Evolutionary conservation across 2,888 invertebrate genomes (phyloP).

Genomic region (Tridacna gigas): DNA sequence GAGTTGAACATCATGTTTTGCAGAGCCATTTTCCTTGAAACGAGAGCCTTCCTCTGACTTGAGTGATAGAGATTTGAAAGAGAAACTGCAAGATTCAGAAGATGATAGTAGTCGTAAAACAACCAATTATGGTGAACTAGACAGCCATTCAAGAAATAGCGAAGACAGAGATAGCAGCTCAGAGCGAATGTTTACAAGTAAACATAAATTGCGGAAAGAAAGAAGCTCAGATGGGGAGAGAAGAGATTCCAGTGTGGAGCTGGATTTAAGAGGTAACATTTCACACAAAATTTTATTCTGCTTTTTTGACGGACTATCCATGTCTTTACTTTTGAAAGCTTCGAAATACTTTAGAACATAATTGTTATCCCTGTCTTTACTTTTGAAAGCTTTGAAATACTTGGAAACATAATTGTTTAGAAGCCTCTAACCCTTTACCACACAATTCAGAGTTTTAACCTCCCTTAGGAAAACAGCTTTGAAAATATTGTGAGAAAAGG

Average conservation of each 20-base stretch:
- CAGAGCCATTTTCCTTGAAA: neutral
- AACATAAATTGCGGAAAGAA: neutral
- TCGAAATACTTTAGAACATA: too few species aligned
- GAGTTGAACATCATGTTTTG: too few species aligned
- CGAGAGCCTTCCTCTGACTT: slow-evolving; percentile 3
- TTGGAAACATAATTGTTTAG: too few species aligned
- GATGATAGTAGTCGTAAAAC: slow-evolving; percentile 14
- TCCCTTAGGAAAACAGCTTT: too few species aligned
- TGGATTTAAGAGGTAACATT: neutral
- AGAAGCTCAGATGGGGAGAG: slow-evolving; percentile 15
- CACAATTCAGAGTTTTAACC: too few species aligned
- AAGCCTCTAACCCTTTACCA: too few species aligned
- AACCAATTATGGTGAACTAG: slow-evolving; percentile 7
- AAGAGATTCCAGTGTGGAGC: slow-evolving; percentile 3
- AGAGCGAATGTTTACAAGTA: slow-evolving; percentile 4
- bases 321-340: neutral
- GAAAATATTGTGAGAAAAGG: too few species aligned
- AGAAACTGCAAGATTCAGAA: slow-evolving; percentile 24
- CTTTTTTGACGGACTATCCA: neutral
- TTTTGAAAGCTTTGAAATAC: neutral
- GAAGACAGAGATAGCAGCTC: slow-evolving; percentile 25
- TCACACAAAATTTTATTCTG: neutral
- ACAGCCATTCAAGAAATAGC: slow-evolving; percentile 26
- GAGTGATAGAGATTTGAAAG: slow-evolving; percentile 15
- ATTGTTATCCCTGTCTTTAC: neutral